Conservation (phyloP, 2,113 vertebrate genomes). For the Oryzias celebensis region DNA sequence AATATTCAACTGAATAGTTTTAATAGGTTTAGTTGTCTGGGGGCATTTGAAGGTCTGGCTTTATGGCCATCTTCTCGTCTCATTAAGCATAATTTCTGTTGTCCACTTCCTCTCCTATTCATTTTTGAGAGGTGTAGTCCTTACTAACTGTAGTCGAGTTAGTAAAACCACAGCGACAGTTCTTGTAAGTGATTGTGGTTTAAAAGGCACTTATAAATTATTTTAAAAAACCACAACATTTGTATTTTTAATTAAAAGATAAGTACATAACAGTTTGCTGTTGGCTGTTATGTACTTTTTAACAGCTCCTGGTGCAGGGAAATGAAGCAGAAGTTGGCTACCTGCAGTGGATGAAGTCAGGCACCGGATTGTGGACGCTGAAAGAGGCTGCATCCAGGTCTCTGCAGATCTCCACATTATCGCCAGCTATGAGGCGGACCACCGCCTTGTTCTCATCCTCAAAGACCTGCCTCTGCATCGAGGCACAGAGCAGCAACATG, state of each 20-base stretch:
- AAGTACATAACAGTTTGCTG: too few species aligned
- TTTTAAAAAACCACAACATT: neutral
- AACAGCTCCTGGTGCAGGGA: too few species aligned
- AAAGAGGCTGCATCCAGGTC: constrained; percentile 94
- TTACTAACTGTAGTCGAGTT: constrained; percentile 16
- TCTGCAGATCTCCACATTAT: constrained; percentile 98
- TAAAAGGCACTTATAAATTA: constrained; percentile 6
- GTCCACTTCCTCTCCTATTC: constrained; percentile 32
- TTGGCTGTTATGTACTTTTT: too few species aligned
- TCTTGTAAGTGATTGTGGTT: constrained; percentile 7
- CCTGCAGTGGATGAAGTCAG: constrained; percentile 98
- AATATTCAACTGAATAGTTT: neutral
- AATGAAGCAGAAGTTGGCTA: constrained; percentile 41
- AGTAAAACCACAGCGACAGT: constrained; percentile 11
- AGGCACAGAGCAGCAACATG: constrained; percentile 93
- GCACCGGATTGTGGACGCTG: constrained; percentile 96
- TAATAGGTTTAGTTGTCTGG: constrained; percentile 14
- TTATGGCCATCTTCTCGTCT: constrained; percentile 19
- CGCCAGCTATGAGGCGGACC: constrained; percentile 90
- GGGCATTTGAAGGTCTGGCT: constrained; percentile 14
- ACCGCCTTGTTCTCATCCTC: constrained; percentile 95
- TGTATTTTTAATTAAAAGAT: too few species aligned
- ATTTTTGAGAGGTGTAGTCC: constrained; percentile 15
- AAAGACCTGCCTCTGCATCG: constrained; percentile 93
- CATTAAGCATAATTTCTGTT: constrained; percentile 32